phyloP scores from a whole-genome alignment of 2,113 vertebrate species.

The Heptranchias perlo region DNA sequence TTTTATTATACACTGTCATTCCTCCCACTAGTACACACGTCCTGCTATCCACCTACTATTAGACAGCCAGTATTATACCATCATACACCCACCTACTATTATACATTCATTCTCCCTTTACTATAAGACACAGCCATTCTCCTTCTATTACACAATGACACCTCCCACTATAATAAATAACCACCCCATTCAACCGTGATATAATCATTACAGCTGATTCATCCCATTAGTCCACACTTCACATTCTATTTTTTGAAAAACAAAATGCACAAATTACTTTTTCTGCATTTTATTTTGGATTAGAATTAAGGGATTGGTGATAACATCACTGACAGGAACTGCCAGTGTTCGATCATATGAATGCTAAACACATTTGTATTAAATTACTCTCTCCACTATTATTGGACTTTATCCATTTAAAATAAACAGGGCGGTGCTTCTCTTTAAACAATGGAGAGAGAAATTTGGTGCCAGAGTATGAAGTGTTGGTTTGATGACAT shows the following conservation, averaged over 20 bases:
- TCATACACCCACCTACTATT: background rate
- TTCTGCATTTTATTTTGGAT: background rate
- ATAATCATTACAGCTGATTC: background rate
- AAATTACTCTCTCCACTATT: background rate
- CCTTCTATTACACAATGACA: background rate
- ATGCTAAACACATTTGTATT: background rate
- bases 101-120: background rate
- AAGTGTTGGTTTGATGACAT: background rate
- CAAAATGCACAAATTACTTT: background rate
- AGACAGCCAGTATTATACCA: background rate
- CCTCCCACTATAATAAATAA: too few relatives aligned
- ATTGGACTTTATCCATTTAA: background rate
- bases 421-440: background rate
- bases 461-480: background rate
- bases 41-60: background rate
- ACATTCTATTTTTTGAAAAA: background rate
- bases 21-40: background rate
- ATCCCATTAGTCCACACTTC: too few relatives aligned
- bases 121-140: background rate
- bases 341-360: background rate
- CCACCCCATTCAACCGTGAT: background rate
- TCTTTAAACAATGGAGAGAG: background rate
- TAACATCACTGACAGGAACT: background rate
- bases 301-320: background rate
- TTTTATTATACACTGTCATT: background rate